These are phyloP conservation scores for Rostratula benghalensis DNA, from an alignment of 2,113 vertebrate species.

Conservation along the genomic window DNA sequence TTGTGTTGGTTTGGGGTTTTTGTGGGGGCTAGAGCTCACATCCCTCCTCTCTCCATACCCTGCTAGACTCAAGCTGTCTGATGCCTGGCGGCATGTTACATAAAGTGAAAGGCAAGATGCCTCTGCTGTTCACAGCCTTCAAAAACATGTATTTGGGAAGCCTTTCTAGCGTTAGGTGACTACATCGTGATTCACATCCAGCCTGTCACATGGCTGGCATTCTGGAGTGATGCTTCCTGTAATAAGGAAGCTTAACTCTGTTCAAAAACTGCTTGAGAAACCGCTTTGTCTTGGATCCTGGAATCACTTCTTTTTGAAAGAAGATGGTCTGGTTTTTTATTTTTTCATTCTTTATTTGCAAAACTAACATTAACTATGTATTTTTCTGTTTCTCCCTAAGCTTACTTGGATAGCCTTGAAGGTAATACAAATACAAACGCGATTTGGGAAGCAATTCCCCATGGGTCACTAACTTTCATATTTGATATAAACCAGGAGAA, in stretches of 20 bases:
- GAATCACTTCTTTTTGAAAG: neutral
- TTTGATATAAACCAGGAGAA: constrained; percentile 2
- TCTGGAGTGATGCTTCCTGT: neutral
- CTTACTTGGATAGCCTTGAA: constrained; percentile 99
- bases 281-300: neutral
- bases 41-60: neutral
- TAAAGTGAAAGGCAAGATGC: neutral
- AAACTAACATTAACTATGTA: constrained; percentile 77
- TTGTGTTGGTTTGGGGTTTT: neutral
- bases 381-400: constrained; percentile 88
- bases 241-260: neutral
- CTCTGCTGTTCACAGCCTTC: neutral
- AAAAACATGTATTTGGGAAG: neutral
- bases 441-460: constrained; percentile 59
- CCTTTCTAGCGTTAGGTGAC: neutral
- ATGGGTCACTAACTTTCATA: constrained; percentile 47
- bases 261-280: neutral
- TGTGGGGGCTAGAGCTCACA: neutral
- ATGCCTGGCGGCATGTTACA: neutral
- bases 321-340: constrained; percentile 4
- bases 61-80: neutral
- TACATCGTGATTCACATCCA: neutral
- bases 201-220: neutral
- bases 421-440: constrained; percentile 83
- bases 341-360: constrained; percentile 41